Evolutionary conservation across 2,113 vertebrate species (phyloP).

Genomic region (Cathartes aura): DNA sequence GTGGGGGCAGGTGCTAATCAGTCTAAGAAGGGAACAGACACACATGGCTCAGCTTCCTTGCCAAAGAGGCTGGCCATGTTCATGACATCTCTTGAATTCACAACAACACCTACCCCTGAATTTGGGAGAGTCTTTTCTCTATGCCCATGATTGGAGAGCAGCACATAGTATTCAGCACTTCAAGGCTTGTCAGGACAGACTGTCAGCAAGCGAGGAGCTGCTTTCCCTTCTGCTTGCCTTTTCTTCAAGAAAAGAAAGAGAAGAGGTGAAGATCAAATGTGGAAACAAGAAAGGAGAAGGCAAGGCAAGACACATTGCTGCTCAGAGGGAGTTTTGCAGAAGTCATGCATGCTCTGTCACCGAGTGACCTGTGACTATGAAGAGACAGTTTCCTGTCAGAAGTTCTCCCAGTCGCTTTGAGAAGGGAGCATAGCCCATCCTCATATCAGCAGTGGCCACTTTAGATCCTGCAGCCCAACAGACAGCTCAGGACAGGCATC

Average conservation of each 20-base stretch:
- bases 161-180: not conserved
- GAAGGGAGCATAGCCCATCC: not conserved
- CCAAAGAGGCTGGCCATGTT: not conserved
- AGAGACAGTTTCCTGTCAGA: not conserved
- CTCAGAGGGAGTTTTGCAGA: not conserved
- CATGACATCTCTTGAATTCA: not conserved
- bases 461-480: not conserved
- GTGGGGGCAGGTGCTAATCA: not conserved
- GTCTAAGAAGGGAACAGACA: not conserved
- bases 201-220: not conserved
- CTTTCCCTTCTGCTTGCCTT: not conserved
- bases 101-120: not conserved
- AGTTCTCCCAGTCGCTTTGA: not conserved
- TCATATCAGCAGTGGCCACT: not conserved
- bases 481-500: not conserved
- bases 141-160: not conserved
- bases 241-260: not conserved
- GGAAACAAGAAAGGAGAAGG: not conserved
- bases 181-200: not conserved
- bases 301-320: not conserved
- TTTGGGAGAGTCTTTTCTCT: not conserved
- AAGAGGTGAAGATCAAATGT: not conserved
- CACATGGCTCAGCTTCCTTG: not conserved
- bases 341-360: not conserved
- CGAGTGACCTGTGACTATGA: not conserved